Percentiles rank a stretch among this genome's conserved stretches.
phyloP scores from a whole-genome alignment of 2,888 invertebrate genomes.

The Papilio protenor region DNA sequence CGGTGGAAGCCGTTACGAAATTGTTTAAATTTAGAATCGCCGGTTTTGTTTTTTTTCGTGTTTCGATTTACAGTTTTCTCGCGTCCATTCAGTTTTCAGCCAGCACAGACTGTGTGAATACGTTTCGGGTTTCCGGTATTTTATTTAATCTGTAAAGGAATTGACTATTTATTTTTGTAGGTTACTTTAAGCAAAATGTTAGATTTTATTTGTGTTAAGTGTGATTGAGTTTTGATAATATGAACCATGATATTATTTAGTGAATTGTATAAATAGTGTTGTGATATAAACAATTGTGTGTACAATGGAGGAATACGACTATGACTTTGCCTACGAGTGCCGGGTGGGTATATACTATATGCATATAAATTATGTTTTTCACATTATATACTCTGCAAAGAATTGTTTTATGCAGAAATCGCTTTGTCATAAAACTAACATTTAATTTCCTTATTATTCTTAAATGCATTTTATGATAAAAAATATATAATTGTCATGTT shows the following conservation, averaged over 20 bases:
- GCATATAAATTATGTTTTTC: neutral
- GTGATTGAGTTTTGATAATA: constrained; percentile 47
- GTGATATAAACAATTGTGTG: constrained; percentile 56
- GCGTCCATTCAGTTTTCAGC: constrained; percentile 79
- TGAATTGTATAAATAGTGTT: constrained; percentile 63
- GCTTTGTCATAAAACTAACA: no score
- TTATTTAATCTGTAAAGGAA: constrained; percentile 43
- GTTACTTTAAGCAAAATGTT: constrained; percentile 51
- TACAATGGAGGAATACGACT: constrained; percentile 83
- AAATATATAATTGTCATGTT: neutral
- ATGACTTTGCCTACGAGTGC: constrained; percentile 87
- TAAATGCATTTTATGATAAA: neutral
- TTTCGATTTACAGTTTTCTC: constrained; percentile 73
- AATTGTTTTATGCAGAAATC: no score
- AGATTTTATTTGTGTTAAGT: constrained; percentile 48
- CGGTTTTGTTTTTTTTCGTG: constrained; percentile 54
- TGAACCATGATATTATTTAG: constrained; percentile 62
- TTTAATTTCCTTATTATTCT: neutral
- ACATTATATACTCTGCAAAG: neutral
- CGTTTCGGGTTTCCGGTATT: constrained; percentile 43
- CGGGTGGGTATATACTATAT: constrained; percentile 80
- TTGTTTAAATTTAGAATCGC: constrained; percentile 76
- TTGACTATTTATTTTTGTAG: constrained; percentile 49
- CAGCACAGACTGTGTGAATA: constrained; percentile 56
- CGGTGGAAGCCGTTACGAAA: constrained; percentile 72